phyloP scores from a whole-genome alignment of 2,797 vertebrate genomes.

The Alfaro cultratus region DNA sequence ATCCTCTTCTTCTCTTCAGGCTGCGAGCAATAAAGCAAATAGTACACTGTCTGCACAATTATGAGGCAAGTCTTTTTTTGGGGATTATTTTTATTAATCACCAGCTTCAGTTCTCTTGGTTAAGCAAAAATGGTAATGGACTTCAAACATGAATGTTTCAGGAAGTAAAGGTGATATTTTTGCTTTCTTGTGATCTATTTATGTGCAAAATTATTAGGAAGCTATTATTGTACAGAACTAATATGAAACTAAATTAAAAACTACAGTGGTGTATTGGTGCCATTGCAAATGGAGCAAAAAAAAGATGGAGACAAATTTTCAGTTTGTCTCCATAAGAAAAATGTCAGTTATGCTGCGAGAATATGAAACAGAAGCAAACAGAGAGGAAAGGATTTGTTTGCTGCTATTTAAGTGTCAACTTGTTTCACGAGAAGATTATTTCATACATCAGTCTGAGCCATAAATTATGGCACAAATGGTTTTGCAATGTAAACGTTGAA shows the following conservation, averaged over 20 bases:
- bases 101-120: neutral
- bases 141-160: neutral
- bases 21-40: neutral
- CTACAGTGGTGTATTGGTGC: too few species aligned
- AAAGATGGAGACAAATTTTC: neutral
- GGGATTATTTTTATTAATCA: neutral
- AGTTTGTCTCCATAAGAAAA: neutral
- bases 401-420: too few species aligned
- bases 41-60: neutral
- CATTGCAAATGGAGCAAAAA: too few species aligned
- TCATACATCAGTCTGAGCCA: too few species aligned
- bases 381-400: neutral
- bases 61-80: neutral
- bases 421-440: neutral
- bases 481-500: neutral
- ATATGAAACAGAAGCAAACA: neutral
- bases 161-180: neutral
- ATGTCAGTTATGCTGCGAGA: neutral
- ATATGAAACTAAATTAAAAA: too few species aligned
- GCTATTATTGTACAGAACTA: neutral
- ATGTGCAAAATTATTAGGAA: neutral
- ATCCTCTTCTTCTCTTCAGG: neutral
- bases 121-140: neutral
- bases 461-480: too few species aligned
- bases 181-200: neutral